Evolutionary conservation across 23 tunicate species (phyloP).

Genomic region (Ciona savignyi): DNA sequence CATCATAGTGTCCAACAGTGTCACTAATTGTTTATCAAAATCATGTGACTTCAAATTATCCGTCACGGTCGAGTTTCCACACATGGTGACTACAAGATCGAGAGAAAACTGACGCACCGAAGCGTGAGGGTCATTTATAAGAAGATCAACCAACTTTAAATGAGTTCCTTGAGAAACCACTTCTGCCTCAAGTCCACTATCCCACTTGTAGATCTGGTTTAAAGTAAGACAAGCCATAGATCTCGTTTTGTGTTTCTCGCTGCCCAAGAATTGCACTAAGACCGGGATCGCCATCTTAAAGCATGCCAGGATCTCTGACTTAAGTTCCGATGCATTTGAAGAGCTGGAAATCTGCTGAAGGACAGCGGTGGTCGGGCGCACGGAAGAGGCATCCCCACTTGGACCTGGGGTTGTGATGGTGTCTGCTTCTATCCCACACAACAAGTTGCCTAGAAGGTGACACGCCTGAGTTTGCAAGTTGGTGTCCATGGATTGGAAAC

Average conservation of each 20-base stretch:
- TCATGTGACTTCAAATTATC: background rate
- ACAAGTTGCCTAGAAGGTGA: constrained; percentile 19
- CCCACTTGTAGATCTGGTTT: background rate
- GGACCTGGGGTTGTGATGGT: too few species aligned
- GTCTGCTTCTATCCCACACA: constrained; percentile 9
- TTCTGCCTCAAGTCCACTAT: background rate
- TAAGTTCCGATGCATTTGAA: background rate
- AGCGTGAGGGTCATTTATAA: background rate
- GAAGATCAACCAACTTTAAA: background rate
- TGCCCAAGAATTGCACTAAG: background rate
- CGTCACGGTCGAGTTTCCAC: background rate
- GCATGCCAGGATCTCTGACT: background rate
- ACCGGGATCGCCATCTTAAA: background rate
- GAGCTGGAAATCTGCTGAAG: background rate
- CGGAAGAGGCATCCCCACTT: background rate
- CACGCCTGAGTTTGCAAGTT: constrained; percentile 23
- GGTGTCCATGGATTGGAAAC: constrained; percentile 9
- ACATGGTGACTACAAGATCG: background rate
- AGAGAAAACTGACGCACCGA: background rate
- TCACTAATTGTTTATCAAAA: background rate
- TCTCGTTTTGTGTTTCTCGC: background rate
- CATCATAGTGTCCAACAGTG: background rate
- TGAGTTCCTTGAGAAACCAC: background rate
- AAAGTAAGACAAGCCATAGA: constrained; percentile 4
- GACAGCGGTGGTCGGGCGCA: background rate